phyloP scores from a whole-genome alignment of 2,888 invertebrate species.

The Priocnemis perturbator region DNA sequence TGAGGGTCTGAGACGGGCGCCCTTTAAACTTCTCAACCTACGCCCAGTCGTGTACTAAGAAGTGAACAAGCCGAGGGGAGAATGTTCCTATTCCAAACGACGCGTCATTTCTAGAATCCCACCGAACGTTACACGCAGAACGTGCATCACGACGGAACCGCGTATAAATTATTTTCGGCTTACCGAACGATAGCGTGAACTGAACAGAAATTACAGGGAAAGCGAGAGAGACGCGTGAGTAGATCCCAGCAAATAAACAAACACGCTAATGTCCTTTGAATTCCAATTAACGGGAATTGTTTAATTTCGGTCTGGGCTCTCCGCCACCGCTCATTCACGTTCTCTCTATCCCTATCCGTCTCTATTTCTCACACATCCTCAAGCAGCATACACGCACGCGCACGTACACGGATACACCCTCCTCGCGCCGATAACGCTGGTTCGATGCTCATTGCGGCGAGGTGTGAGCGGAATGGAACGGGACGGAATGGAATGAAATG shows the following conservation, averaged over 20 bases:
- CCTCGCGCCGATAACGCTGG: slow-evolving; percentile 21
- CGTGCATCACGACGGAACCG: background rate
- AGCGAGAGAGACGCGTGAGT: background rate
- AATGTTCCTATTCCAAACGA: too few relatives aligned
- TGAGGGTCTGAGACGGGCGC: slow-evolving; percentile 29
- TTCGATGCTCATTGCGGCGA: slow-evolving; percentile 24
- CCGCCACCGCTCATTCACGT: background rate
- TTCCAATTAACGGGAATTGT: slow-evolving; percentile 58
- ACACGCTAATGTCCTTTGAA: slow-evolving; percentile 59
- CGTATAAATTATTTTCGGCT: slow-evolving; percentile 41
- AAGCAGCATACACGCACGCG: slow-evolving; percentile 8
- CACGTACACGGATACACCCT: background rate
- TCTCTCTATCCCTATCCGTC: slow-evolving; percentile 5
- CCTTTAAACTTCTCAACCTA: slow-evolving; percentile 35
- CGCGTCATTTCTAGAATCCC: too few relatives aligned
- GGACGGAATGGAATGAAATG: slow-evolving; percentile 31
- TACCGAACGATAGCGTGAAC: slow-evolving; percentile 20
- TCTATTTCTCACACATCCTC: slow-evolving; percentile 3
- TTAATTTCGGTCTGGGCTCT: slow-evolving; percentile 43
- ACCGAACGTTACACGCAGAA: too few relatives aligned
- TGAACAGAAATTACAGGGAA: background rate
- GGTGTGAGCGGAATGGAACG: slow-evolving; percentile 18
- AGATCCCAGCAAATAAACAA: slow-evolving; percentile 35
- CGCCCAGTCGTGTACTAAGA: background rate
- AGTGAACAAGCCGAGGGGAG: slow-evolving; percentile 8